These are phyloP conservation scores for Eupithecia centaureata DNA, from an alignment of 2,888 invertebrate genomes.

Conservation along the genomic window DNA sequence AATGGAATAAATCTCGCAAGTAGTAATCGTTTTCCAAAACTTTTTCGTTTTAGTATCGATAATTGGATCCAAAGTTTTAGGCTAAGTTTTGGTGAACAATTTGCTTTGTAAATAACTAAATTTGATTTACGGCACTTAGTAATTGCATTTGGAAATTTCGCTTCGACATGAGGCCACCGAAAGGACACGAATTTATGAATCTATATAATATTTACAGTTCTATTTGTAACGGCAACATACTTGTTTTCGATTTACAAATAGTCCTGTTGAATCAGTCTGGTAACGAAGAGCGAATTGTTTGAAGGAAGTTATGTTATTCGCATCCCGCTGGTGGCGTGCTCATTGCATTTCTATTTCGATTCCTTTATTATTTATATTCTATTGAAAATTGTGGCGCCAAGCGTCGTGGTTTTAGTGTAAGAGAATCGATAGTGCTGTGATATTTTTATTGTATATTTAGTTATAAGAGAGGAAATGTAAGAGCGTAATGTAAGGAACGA, in stretches of 20 bases:
- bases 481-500: conserved; percentile 64
- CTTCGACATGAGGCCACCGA: conserved; percentile 57
- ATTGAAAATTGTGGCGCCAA: conserved; percentile 68
- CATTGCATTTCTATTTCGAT: conserved; percentile 76
- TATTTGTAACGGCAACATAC: conserved; percentile 27
- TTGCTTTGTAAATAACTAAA: conserved; percentile 70
- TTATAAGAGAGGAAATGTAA: conserved; percentile 68
- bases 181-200: conserved; percentile 42
- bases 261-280: conserved; percentile 16
- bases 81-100: conserved; percentile 37
- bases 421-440: conserved; percentile 84
- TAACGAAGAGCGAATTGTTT: conserved; percentile 8
- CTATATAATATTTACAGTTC: conserved; percentile 29
- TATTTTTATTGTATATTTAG: conserved; percentile 83
- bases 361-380: conserved; percentile 69
- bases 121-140: conserved; percentile 67
- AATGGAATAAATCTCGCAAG: conserved; percentile 16
- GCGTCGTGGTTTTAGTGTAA: conserved; percentile 77
- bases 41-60: conserved; percentile 27
- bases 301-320: conserved; percentile 31
- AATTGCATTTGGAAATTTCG: conserved; percentile 63
- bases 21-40: conserved; percentile 24
- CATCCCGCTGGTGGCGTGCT: conserved; percentile 58
- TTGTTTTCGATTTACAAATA: conserved; percentile 17
- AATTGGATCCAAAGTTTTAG: conserved; percentile 44